Base-by-base conservation (phyloP, 2,888 invertebrate genomes). In the Drosophila setosimentum region DNA sequence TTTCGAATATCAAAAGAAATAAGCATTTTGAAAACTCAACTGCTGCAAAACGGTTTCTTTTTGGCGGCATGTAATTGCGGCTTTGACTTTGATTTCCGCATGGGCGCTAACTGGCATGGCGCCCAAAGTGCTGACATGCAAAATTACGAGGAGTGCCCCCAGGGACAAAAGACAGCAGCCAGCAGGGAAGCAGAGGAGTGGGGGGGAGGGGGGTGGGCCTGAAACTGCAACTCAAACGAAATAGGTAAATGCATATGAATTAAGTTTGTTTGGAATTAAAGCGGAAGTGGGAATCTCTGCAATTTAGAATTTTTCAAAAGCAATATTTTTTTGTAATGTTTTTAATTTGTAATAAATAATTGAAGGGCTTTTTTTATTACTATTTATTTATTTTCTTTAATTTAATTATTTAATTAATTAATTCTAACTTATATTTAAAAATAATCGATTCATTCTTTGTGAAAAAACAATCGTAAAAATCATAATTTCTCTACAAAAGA, bases 1-100 rank as follows among this genome's bases (percentile, higher is more conserved):
- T 89, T 83, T 62, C 33, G 49, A 33, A 45, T 33, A 54, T 54
- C 27, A 62, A 68, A 48, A 58, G 55, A 76, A 80, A 85, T 57
- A 68, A 68, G 57, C 83, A 58, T 65, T 83, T 70, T 57, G 37
- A 40, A 40, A 29, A 33, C 33, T 33, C 35, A 78, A 81, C 84
- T 69, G 65, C 82, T 68, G 61, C 82, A 57, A 63, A 67, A 65
- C 42, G 32, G 24, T n/a, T 62, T 54, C 50, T 68, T 49, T 65
- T 51, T 83, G 68, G 69, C 80, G 54, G 68, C 74, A 64, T 55
- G 63, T 83, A 84, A 83, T 84, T 89, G 84, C 68, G 82, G 89
- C 73, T 89, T 85, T 89, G 89, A 82, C 82, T 89, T 89, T 87
- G 89, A 75, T 84, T 85, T 85, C 89, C 84, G 89, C 84, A 84